Conservation (phyloP, 2,888 invertebrate species). For the Dioctria linearis region DNA sequence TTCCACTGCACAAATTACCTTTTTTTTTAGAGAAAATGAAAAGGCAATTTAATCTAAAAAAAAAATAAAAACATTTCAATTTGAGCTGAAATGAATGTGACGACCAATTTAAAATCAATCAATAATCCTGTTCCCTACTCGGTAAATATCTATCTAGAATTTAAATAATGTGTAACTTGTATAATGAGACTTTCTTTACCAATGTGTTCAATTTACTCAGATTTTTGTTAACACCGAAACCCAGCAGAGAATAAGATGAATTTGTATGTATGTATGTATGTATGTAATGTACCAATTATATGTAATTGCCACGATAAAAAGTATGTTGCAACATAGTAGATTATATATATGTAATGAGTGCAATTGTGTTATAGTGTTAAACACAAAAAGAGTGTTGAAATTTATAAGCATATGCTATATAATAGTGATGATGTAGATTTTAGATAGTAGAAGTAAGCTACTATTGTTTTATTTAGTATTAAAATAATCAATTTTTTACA, state of each 20-base stretch:
- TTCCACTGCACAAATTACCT: no score
- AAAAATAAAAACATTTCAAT: no score
- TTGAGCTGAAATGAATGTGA: no score
- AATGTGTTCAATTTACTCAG: constrained; percentile 41
- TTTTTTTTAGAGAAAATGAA: no score
- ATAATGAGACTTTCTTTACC: constrained; percentile 29
- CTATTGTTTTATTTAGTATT: constrained; percentile 15
- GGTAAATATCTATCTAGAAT: neutral
- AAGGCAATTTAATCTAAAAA: no score
- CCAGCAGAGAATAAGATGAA: neutral
- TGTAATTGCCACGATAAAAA: constrained; percentile 5
- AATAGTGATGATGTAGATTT: neutral
- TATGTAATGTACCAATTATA: neutral
- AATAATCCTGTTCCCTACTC: no score
- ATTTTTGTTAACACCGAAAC: constrained; percentile 8
- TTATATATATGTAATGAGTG: constrained; percentile 6
- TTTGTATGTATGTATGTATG: no score
- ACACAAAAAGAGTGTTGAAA: constrained; percentile 5
- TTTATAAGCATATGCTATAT: no score
- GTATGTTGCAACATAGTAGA: constrained; percentile 18
- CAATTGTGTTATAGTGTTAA: constrained; percentile 36
- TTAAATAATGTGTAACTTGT: neutral
- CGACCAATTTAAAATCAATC: neutral
- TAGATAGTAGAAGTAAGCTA: neutral
- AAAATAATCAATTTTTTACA: constrained; percentile 38